Evolutionary conservation across 2,888 invertebrate genomes (phyloP).

Genomic region (Parnassius apollo): DNA sequence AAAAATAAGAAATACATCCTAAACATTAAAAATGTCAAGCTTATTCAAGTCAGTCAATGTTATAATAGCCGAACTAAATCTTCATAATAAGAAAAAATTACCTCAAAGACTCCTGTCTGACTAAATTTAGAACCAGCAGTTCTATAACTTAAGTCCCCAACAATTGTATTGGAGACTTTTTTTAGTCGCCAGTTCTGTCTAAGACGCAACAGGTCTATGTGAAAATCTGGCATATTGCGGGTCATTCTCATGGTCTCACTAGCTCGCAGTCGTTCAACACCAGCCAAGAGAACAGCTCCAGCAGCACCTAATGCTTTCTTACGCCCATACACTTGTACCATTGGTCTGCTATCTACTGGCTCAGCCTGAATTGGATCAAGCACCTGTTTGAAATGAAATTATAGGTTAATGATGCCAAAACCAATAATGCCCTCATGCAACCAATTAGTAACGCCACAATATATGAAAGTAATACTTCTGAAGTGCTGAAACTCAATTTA

Average conservation of each 20-base stretch:
- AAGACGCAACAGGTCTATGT: conserved; percentile 92
- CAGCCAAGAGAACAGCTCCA: conserved; percentile 90
- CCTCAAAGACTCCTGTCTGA: conserved; percentile 97
- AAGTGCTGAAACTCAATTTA: too few species aligned
- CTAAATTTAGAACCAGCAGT: conserved; percentile 97
- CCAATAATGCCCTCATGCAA: too few species aligned
- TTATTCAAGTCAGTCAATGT: not conserved
- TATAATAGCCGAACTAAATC: conserved; percentile 1
- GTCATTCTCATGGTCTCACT: conserved; percentile 88
- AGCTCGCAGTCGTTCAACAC: conserved; percentile 92
- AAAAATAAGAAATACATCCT: too few species aligned
- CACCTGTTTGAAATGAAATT: conserved; percentile 49
- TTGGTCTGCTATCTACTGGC: conserved; percentile 89
- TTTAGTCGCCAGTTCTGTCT: conserved; percentile 98
- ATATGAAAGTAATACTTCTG: too few species aligned
- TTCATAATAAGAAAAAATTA: conserved; percentile 49
- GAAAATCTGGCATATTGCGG: conserved; percentile 92
- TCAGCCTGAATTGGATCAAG: conserved; percentile 95
- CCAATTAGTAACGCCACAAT: too few species aligned
- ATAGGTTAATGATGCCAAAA: too few species aligned
- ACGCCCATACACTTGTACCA: conserved; percentile 94
- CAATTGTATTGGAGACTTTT: conserved; percentile 96
- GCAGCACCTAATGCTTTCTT: conserved; percentile 95
- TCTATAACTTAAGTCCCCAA: conserved; percentile 97
- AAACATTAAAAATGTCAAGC: too few species aligned